Conservation (phyloP, 2,797 vertebrate species). For the Rhinoraja longicauda region DNA sequence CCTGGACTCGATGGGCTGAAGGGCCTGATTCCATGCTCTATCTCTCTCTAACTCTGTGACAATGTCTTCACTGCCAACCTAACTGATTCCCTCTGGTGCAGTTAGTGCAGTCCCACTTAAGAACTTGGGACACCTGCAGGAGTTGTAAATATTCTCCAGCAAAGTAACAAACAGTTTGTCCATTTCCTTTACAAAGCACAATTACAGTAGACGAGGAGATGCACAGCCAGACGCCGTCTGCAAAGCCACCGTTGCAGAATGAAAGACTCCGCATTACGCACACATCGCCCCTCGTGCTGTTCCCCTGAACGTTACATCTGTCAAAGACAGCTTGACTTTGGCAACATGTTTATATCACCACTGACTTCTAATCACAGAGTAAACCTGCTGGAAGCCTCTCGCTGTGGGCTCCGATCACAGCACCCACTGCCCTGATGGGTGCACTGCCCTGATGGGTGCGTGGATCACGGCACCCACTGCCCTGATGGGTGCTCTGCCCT, state of each 20-base stretch:
- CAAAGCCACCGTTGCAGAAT: neutral
- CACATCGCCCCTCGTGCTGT: neutral
- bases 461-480: too few species aligned
- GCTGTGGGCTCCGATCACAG: neutral
- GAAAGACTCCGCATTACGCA: neutral
- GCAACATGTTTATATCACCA: neutral
- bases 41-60: too few species aligned
- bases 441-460: too few species aligned
- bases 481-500: too few species aligned
- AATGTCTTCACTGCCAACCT: neutral
- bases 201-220: neutral
- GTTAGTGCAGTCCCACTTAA: neutral
- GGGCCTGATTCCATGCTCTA: too few species aligned
- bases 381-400: neutral
- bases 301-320: neutral
- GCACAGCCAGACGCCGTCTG: neutral
- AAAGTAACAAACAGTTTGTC: constrained; percentile 22
- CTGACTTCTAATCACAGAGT: too few species aligned
- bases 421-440: too few species aligned
- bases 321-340: constrained; percentile 6
- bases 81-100: neutral
- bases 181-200: constrained; percentile 28
- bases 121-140: neutral
- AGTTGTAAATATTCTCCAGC: constrained; percentile 30
- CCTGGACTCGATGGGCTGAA: too few species aligned